Conservation (phyloP, 64 coral and sea anemone species). For the Trachythela sp. region DNA sequence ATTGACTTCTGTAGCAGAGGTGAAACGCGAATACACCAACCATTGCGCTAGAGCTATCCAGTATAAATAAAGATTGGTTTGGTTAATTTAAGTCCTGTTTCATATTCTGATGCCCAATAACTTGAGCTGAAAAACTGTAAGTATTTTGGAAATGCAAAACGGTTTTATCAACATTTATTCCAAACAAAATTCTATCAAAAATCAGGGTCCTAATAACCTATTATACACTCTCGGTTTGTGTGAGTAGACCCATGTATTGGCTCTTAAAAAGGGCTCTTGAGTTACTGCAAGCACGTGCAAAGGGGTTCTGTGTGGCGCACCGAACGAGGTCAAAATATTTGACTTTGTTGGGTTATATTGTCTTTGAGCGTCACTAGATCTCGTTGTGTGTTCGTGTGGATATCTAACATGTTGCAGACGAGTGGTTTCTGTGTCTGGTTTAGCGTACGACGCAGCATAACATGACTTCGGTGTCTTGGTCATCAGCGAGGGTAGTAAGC, state of each 20-base stretch:
- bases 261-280: constrained; percentile 71
- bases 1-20: too few species aligned
- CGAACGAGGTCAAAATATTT: not conserved
- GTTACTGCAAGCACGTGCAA: constrained; percentile 73
- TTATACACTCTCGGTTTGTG: constrained; percentile 64
- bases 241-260: constrained; percentile 85
- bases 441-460: not conserved
- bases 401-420: not conserved
- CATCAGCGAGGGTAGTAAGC: not conserved
- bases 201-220: not conserved
- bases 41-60: too few species aligned
- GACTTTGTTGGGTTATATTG: not conserved
- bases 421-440: not conserved
- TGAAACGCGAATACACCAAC: too few species aligned
- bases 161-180: too few species aligned
- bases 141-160: too few species aligned
- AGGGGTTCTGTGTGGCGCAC: constrained; percentile 57
- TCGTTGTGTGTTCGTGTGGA: not conserved
- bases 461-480: not conserved
- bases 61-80: too few species aligned
- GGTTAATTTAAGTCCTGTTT: too few species aligned
- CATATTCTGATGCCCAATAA: too few species aligned
- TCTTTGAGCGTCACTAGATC: not conserved
- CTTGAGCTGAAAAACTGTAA: too few species aligned
- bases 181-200: too few species aligned